A percentile compares a stretch with the other conserved stretches of the same genome.
Conservation (phyloP, 1,140 invertebrate genomes). For the Brachionus calyciflorus region DNA sequence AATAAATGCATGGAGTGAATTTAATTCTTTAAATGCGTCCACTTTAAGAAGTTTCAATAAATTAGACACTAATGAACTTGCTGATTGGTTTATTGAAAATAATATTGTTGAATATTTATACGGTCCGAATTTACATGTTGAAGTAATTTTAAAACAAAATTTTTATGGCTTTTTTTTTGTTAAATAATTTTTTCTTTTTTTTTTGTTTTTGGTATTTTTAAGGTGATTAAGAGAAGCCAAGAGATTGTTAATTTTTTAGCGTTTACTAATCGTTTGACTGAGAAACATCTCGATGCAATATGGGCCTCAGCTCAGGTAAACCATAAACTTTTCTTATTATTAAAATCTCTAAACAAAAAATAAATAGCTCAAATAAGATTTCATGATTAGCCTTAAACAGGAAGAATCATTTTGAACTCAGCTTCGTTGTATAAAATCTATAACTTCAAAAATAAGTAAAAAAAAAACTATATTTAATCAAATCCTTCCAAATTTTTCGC, state of each 20-base stretch:
- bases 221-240: slow-evolving; percentile 89
- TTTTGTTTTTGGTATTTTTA: slow-evolving; percentile 46
- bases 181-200: too few relatives aligned
- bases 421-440: too few relatives aligned
- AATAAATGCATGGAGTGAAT: slow-evolving; percentile 17
- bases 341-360: too few relatives aligned
- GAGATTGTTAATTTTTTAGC: slow-evolving; percentile 86
- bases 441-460: too few relatives aligned
- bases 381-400: too few relatives aligned
- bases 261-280: slow-evolving; percentile 81
- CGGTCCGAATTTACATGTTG: slow-evolving; percentile 89
- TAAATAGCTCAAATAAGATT: too few relatives aligned
- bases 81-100: slow-evolving; percentile 81
- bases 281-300: slow-evolving; percentile 85
- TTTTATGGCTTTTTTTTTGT: slow-evolving; percentile 39
- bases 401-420: too few relatives aligned
- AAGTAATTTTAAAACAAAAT: slow-evolving; percentile 64
- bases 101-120: slow-evolving; percentile 90
- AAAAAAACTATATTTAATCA: too few relatives aligned
- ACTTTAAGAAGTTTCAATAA: slow-evolving; percentile 47
- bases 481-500: too few relatives aligned
- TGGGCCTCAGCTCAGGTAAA: slow-evolving; percentile 73
- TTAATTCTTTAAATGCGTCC: neutral
- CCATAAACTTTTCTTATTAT: neutral
- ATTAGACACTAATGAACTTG: slow-evolving; percentile 73